These are phyloP conservation scores for Prolemur simus DNA, from an alignment of 2,113 vertebrate genomes.

Conservation along the genomic window DNA sequence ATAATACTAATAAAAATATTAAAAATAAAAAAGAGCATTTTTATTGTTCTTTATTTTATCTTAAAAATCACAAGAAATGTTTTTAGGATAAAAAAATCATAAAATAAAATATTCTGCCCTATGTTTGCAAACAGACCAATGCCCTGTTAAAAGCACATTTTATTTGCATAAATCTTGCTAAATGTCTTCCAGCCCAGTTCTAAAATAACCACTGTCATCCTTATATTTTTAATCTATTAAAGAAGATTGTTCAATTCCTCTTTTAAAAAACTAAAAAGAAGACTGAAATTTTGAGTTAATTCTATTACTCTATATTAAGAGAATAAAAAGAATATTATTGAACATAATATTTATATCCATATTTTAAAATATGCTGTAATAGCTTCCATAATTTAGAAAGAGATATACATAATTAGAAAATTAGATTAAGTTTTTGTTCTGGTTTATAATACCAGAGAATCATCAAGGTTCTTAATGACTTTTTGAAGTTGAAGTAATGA, in stretches of 20 bases:
- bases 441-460: not conserved
- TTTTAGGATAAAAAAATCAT: conserved; percentile 20
- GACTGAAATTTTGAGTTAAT: not conserved
- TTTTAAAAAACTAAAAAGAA: not conserved
- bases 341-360: conserved; percentile 14
- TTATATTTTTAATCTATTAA: not conserved
- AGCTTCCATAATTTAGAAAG: not conserved
- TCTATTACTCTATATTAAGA: not conserved
- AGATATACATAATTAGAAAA: not conserved
- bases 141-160: not conserved
- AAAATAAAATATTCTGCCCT: not conserved
- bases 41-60: not conserved
- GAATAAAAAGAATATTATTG: not conserved
- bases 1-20: not conserved
- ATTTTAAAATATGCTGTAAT: not conserved
- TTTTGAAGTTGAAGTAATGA: not conserved
- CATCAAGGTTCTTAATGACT: not conserved
- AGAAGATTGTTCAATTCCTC: not conserved
- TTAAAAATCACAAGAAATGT: not conserved
- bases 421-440: not conserved
- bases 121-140: not conserved
- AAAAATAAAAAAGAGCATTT: not conserved
- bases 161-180: not conserved
- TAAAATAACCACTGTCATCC: not conserved
- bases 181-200: not conserved